Evolutionary conservation across 2,888 invertebrate species (phyloP).

Genomic region (Thymelicus acteon): DNA sequence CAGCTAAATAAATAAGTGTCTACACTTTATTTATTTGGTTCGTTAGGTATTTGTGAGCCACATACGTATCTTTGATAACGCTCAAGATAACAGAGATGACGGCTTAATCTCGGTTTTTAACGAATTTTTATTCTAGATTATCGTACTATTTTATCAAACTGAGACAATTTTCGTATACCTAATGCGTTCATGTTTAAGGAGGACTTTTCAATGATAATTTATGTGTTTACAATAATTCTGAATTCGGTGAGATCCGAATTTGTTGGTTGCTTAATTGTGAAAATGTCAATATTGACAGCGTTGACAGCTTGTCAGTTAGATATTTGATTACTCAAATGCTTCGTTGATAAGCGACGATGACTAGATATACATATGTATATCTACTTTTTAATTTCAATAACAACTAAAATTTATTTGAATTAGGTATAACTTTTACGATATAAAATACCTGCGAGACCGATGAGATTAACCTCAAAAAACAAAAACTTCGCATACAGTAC

Average conservation of each 20-base stretch:
- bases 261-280: constrained; percentile 82
- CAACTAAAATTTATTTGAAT: background rate
- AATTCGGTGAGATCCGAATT: constrained; percentile 67
- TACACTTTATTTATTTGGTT: constrained; percentile 60
- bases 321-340: constrained; percentile 82
- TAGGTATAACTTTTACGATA: background rate
- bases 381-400: constrained; percentile 72
- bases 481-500: constrained; percentile 57
- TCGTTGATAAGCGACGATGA: constrained; percentile 76
- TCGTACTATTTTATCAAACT: constrained; percentile 52
- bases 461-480: constrained; percentile 59
- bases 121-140: constrained; percentile 74
- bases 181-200: constrained; percentile 50
- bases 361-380: too few species aligned
- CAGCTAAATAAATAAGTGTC: constrained; percentile 62
- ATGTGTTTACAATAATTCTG: constrained; percentile 52
- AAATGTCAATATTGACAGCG: constrained; percentile 77
- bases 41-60: constrained; percentile 70
- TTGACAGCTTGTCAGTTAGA: constrained; percentile 78
- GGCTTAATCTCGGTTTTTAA: constrained; percentile 81
- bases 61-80: constrained; percentile 66
- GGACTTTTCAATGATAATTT: constrained; percentile 51
- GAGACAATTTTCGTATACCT: constrained; percentile 41
- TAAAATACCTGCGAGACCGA: constrained; percentile 2
- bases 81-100: constrained; percentile 77